Conservation (phyloP, 2,113 vertebrate genomes). For the Syngnathus floridae region DNA sequence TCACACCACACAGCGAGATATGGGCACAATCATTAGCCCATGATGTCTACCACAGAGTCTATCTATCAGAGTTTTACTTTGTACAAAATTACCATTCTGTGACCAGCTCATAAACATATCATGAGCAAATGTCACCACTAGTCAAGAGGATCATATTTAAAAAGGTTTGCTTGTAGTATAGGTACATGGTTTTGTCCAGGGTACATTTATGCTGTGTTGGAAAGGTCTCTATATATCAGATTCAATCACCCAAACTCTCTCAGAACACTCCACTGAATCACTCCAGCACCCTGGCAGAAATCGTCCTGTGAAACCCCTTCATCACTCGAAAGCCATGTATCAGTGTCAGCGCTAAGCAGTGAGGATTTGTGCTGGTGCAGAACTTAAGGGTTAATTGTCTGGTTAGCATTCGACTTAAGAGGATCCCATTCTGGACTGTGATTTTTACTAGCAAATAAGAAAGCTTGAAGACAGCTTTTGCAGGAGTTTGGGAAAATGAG, state of each 20-base stretch:
- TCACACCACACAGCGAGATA: too few species aligned
- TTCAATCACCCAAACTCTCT: conserved; percentile 28
- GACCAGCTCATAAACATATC: not conserved
- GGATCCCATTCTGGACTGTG: conserved; percentile 49
- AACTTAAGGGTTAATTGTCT: conserved; percentile 47
- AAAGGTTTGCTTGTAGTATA: not conserved
- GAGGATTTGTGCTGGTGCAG: conserved; percentile 34
- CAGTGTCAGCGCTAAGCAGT: conserved; percentile 37
- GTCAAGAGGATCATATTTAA: not conserved
- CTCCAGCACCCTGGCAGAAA: conserved; percentile 4
- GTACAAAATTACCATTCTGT: not conserved
- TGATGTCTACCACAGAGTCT: not conserved
- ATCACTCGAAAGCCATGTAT: conserved; percentile 43
- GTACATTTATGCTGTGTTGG: conserved; percentile 24
- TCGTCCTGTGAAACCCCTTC: conserved; percentile 21
- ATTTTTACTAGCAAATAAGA: conserved; percentile 61
- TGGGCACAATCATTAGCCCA: not conserved
- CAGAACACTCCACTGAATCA: conserved; percentile 15
- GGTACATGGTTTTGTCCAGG: not conserved
- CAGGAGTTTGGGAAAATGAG: conserved; percentile 42
- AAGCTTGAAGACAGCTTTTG: conserved; percentile 36
- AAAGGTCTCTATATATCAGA: conserved; percentile 30
- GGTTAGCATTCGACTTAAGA: conserved; percentile 60
- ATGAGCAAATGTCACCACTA: too few species aligned
- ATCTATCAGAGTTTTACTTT: not conserved